Evolutionary conservation across 1,140 invertebrate genomes (phyloP).

Genomic region (Micrasema longulum): DNA sequence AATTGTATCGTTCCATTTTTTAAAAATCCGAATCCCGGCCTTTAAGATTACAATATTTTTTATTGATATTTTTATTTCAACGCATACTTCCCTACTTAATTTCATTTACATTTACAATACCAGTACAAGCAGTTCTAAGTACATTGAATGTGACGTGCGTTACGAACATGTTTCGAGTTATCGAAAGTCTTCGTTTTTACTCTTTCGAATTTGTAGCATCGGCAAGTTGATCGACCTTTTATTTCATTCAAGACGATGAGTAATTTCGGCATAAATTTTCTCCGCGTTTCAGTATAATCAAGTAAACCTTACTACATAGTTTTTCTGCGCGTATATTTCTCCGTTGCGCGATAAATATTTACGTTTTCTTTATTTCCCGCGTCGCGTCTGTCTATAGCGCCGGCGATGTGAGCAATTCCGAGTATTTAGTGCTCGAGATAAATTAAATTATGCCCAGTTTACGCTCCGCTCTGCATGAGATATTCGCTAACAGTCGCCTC

Average conservation of each 20-base stretch:
- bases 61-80: no score
- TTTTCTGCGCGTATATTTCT: constrained; percentile 25
- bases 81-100: no score
- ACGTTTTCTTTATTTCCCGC: constrained; percentile 30
- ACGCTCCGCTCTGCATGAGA: constrained; percentile 49
- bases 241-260: constrained; percentile 28
- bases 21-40: no score
- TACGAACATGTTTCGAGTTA: constrained; percentile 6
- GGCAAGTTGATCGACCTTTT: constrained; percentile 30
- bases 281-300: constrained; percentile 15
- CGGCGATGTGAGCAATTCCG: constrained; percentile 12
- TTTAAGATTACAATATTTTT: no score
- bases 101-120: no score
- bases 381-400: background rate
- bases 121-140: no score
- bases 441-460: constrained; percentile 50
- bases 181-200: constrained; percentile 19
- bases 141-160: constrained; percentile 12
- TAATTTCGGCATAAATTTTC: constrained; percentile 36
- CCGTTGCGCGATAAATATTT: constrained; percentile 31
- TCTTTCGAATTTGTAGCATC: constrained; percentile 5
- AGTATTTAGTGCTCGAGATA: constrained; percentile 42
- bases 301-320: constrained; percentile 22
- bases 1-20: no score
- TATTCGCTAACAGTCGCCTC: constrained; percentile 31